These are phyloP conservation scores for Ernsta delagoae DNA, from an alignment of 2,888 invertebrate species.

Conservation along the genomic window DNA sequence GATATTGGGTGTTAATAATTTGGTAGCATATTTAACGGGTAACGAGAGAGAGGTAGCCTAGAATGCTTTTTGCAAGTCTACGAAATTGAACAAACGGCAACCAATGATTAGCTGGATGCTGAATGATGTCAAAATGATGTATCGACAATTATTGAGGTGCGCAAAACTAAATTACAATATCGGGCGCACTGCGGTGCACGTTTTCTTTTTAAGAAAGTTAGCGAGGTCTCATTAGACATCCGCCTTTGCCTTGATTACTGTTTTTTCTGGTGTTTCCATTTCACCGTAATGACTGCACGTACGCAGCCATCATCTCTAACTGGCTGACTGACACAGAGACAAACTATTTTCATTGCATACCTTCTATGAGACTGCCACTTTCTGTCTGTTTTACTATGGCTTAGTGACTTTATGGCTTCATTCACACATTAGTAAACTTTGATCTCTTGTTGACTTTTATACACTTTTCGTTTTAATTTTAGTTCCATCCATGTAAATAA, in stretches of 20 bases:
- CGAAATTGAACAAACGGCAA: slow-evolving; percentile 33
- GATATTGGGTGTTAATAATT: slow-evolving; percentile 13
- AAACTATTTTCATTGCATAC: slow-evolving; percentile 25
- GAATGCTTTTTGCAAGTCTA: slow-evolving; percentile 28
- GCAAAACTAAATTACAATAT: slow-evolving; percentile 29
- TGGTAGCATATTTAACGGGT: slow-evolving; percentile 8
- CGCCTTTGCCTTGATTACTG: slow-evolving; percentile 31
- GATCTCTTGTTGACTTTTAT: no score
- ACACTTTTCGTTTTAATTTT: no score
- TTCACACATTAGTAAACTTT: no score
- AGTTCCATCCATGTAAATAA: no score
- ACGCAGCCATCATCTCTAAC: slow-evolving; percentile 16
- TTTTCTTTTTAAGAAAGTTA: slow-evolving; percentile 37
- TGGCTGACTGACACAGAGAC: slow-evolving; percentile 21
- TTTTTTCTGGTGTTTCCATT: slow-evolving; percentile 34
- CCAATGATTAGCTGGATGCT: slow-evolving; percentile 32
- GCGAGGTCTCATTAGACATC: slow-evolving; percentile 29
- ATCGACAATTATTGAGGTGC: slow-evolving; percentile 18
- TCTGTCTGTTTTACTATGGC: not conserved
- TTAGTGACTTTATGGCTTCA: not conserved
- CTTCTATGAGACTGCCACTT: slow-evolving; percentile 6
- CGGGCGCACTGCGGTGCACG: slow-evolving; percentile 18
- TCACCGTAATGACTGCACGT: slow-evolving; percentile 33
- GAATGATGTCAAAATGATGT: slow-evolving; percentile 36
- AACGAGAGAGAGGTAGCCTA: slow-evolving; percentile 19